Percentiles rank a stretch among this genome's conserved stretches.
Conservation (phyloP, 2,113 vertebrate species). For the Phaethornis superciliosus region DNA sequence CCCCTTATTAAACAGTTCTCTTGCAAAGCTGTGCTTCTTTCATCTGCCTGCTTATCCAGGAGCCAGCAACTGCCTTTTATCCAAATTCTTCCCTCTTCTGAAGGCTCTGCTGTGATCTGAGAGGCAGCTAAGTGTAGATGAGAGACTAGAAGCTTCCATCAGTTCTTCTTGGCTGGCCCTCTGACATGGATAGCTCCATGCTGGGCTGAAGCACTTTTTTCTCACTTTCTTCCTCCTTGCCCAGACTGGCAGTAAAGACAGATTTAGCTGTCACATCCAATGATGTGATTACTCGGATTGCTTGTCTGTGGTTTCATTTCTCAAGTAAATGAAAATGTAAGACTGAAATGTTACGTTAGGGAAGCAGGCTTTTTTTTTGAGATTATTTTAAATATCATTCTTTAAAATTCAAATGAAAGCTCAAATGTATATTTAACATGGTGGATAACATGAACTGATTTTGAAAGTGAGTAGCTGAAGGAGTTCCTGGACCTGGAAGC, state of each 20-base stretch:
- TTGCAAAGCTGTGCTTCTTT: background rate
- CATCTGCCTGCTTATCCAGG: background rate
- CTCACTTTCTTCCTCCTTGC: background rate
- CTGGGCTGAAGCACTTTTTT: background rate
- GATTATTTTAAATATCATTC: background rate
- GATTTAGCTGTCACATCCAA: background rate
- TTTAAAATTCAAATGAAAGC: background rate
- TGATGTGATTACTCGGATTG: constrained; percentile 3
- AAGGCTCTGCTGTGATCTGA: background rate
- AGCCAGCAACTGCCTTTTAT: background rate
- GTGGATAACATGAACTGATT: background rate
- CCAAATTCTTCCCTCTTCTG: background rate
- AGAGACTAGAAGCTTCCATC: background rate
- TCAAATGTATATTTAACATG: background rate
- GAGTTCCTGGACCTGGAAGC: background rate
- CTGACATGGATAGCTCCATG: accelerated
- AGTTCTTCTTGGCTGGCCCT: background rate
- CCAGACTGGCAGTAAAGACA: background rate
- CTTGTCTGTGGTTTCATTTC: constrained; percentile 19
- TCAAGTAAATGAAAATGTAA: constrained; percentile 33
- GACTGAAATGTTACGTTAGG: background rate
- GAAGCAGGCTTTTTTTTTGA: background rate
- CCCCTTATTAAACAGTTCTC: background rate
- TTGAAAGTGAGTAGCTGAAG: background rate
- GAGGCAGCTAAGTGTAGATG: background rate